Evolutionary conservation across 2,113 vertebrate genomes (phyloP).

Genomic region (Scopus umbretta): DNA sequence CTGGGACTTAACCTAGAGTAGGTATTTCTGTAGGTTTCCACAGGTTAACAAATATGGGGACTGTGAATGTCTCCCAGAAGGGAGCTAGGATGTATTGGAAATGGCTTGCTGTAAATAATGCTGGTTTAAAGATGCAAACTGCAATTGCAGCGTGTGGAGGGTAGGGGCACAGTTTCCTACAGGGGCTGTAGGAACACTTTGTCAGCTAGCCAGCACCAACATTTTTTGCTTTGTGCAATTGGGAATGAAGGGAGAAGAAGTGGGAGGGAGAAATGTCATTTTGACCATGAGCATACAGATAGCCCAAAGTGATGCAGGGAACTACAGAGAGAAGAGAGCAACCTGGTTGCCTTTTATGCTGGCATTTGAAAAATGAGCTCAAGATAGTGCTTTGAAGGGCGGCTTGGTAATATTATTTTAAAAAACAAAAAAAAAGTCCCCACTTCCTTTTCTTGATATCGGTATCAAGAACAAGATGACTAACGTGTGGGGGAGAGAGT

Average conservation of each 20-base stretch:
- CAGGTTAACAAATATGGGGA: neutral
- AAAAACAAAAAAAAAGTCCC: neutral
- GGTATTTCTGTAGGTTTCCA: neutral
- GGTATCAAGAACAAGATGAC: neutral
- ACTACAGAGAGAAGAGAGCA: neutral
- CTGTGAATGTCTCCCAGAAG: neutral
- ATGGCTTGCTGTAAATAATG: neutral
- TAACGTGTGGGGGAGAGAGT: neutral
- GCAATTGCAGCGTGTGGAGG: neutral
- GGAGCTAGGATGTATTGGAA: neutral
- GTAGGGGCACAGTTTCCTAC: neutral
- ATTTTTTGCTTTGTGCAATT: neutral
- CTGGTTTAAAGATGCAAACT: neutral
- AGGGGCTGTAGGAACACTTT: neutral
- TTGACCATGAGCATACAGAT: neutral
- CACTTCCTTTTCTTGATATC: neutral
- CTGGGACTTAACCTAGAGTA: neutral
- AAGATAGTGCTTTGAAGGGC: neutral
- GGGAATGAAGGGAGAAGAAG: neutral
- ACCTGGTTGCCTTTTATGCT: neutral
- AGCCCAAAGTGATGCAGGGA: neutral
- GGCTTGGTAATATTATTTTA: neutral
- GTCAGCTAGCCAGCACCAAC: neutral
- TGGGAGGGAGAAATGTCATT: neutral
- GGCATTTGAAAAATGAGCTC: conserved; percentile 15